Evolutionary conservation across 2,888 invertebrate species (phyloP), one percentile per base, ranked within the genome.

Genomic region (Nemotelus pantherinus): DNA sequence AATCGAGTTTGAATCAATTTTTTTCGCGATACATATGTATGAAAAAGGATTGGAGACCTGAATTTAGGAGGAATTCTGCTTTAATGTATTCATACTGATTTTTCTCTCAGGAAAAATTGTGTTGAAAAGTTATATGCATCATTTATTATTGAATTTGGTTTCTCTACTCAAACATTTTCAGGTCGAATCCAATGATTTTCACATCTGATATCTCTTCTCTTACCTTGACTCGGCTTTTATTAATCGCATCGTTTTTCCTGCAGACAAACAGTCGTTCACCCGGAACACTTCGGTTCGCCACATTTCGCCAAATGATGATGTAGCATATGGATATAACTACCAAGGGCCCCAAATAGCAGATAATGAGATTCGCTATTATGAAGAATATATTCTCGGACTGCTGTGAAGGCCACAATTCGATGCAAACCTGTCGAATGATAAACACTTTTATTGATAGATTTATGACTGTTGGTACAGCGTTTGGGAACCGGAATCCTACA

Each of bases 341-440:
- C 77, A 90, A 84, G 2, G 90, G 90, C 39, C 89, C 83, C 43
- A 89, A 84, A 83, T 90, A 90, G 83, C 89, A 89, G 80, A 89
- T 85, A 58, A 89, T 82, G 79, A 90, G 86, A 80, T 89, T 88
- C 58, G 88, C 89, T 63, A 89, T 83, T 5, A 89, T 85, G 82
- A 90, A 90, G 84, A 89, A 90, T n/a, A 87, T 83, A 79, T 87
- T 88, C 71, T 86, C 87, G 48, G 86, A 85, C 67, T 84, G 82
- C 64, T 83, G 83, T 63, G 85, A 86, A 9, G 89, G 88, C 89
- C 89, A 90, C 50, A 84, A 81, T 80, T 86, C 88, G 72, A 84
- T 82, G 82, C 88, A 88, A 3, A 86, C 84, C 87, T 87, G 81
- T 7, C 80, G 77, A 48, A 5, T 53, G 25, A 25, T 25, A 25